phyloP scores from a whole-genome alignment of 2,888 invertebrate genomes.

The Disparrhopalites patrizii region DNA sequence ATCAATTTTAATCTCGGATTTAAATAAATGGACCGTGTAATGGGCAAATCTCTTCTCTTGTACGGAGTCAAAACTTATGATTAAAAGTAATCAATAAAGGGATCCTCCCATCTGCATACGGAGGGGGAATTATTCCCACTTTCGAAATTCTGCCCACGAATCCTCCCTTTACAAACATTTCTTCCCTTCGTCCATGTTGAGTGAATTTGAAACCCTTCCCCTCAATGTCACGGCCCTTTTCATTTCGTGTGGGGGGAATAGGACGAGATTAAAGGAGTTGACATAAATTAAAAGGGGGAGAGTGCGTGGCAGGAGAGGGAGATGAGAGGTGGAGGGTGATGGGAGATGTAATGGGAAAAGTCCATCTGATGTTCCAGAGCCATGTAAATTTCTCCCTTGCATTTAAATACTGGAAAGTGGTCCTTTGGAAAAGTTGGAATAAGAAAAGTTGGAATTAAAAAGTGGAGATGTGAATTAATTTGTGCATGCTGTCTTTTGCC shows the following conservation, averaged over 20 bases:
- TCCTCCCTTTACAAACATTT: too few relatives aligned
- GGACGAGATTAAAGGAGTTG: constrained; percentile 2
- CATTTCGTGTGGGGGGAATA: too few relatives aligned
- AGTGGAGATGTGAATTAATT: constrained; percentile 23
- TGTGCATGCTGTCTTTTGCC: constrained; percentile 21
- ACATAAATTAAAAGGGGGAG: neutral
- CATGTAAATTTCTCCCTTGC: too few relatives aligned
- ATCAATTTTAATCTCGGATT: constrained; percentile 8
- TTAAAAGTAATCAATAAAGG: constrained; percentile 2
- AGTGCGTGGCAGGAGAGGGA: neutral
- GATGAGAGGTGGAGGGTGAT: neutral
- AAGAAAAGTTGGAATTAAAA: constrained; percentile 15
- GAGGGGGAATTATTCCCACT: constrained; percentile 3
- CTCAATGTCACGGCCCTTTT: neutral
- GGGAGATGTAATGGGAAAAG: neutral
- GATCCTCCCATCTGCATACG: constrained; percentile 22
- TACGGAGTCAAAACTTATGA: neutral
- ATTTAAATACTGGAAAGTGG: too few relatives aligned
- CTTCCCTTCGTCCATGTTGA: too few relatives aligned
- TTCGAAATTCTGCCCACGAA: too few relatives aligned
- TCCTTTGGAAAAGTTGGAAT: neutral
- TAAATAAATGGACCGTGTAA: constrained; percentile 14
- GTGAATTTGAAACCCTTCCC: too few relatives aligned
- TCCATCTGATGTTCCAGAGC: neutral
- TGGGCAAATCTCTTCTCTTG: neutral